These are phyloP conservation scores for Rhineura floridana DNA, from an alignment of 2,113 vertebrate species.

Conservation along the genomic window DNA sequence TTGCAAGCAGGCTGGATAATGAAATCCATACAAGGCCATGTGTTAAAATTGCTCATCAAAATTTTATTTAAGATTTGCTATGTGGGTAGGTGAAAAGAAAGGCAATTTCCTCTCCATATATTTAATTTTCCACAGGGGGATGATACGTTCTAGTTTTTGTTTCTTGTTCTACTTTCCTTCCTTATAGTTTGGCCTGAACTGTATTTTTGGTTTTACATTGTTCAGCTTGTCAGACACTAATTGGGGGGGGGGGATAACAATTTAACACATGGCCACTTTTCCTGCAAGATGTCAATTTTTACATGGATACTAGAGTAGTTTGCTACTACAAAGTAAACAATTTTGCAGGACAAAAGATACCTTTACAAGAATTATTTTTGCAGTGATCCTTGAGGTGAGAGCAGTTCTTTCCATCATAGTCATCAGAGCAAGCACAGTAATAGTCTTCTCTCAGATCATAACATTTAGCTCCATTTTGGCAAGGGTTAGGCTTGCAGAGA, in stretches of 20 bases:
- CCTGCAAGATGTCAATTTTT: background rate
- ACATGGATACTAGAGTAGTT: background rate
- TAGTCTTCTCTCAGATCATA: slow-evolving; percentile 85
- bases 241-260: background rate
- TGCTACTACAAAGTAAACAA: background rate
- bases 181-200: background rate
- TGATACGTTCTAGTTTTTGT: background rate
- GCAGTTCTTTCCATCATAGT: slow-evolving; percentile 91
- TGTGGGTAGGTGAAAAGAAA: background rate
- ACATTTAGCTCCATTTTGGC: slow-evolving; percentile 88
- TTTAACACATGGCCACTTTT: background rate
- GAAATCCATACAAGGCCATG: background rate
- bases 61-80: background rate
- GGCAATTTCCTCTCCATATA: background rate
- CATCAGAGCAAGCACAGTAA: slow-evolving; percentile 89
- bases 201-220: background rate
- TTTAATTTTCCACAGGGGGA: background rate
- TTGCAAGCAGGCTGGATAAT: background rate
- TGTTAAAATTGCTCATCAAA: background rate
- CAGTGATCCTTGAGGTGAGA: slow-evolving; percentile 91
- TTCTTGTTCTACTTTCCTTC: background rate
- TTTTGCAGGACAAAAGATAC: slow-evolving; percentile 67
- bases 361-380: slow-evolving; percentile 88
- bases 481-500: slow-evolving; percentile 89
- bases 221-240: background rate